Evolutionary conservation across 2,797 vertebrate genomes (phyloP), one percentile per base, ranked within the genome.

Genomic region (Dipus sagitta): DNA sequence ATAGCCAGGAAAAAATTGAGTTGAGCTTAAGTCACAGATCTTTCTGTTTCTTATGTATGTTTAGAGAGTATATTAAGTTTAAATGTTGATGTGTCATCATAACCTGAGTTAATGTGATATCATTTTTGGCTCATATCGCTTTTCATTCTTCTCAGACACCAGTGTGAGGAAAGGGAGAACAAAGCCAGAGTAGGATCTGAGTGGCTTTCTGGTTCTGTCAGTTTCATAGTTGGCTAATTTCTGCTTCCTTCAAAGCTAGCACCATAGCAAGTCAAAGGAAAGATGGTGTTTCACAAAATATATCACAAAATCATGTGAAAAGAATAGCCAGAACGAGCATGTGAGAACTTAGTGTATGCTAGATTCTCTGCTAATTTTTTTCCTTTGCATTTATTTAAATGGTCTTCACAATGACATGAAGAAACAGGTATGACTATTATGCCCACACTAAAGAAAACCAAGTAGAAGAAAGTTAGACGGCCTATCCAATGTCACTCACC

Each of bases 61-160:
- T 94, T 74, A 94, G 65, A 94, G 87, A 74, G 38, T 47, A 62
- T 28, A 70, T 42, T 62, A 83, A 34, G n/a, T 81, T 68, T 85
- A 86, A 81, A 67, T 32, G 77, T 89, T 74, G 64, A 47, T 67
- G 23, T 18, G 3, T 84, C 84, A 24, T 70, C 24, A 84, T 32
- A 82, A 38, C 81, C 86, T 78, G 42, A 96, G 78, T 32, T 75
- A 85, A 81, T 38, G 28, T 11, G 18, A 30, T 54, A 54, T 24
- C 34, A 76, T 79, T 76, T 81, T 58, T 86, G 88, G 58, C 2
- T 86, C 34, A 93, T 17, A 47, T 67, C n/a, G 34, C 75, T 54
- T 71, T 71, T 76, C 34, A 52, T 58, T 78, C 21, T 86, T 83
- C 65, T 80, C 68, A 47, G 30, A 74, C 38, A 75, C 71, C 67